A percentile compares a stretch with the other conserved stretches of the same genome.
These are phyloP conservation scores for Athripsodes cinereus DNA, from an alignment of 2,888 invertebrate species.

Conservation along the genomic window DNA sequence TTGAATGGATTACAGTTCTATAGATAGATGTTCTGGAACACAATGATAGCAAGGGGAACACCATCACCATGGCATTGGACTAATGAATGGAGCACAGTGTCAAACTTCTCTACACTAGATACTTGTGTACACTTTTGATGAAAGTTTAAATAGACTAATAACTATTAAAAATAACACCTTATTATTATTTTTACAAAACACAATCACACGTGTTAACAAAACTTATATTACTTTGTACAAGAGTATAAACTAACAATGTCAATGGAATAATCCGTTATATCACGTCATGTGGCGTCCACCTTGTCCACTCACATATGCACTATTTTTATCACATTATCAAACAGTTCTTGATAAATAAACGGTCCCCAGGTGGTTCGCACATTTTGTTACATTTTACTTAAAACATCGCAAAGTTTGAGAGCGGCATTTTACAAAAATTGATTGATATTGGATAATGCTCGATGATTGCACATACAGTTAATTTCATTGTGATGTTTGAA, in stretches of 20 bases:
- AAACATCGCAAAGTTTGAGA: background rate
- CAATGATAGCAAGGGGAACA: slow-evolving; percentile 6
- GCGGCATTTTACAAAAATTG: background rate
- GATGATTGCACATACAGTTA: background rate
- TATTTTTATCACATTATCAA: background rate
- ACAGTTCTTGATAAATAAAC: background rate
- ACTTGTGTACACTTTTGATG: background rate
- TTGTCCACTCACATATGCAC: background rate
- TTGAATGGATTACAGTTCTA: background rate
- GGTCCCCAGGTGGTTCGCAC: background rate
- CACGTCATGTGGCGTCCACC: slow-evolving; percentile 1
- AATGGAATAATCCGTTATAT: slow-evolving; percentile 6
- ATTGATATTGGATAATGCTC: background rate
- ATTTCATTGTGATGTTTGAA: background rate
- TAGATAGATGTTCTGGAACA: background rate
- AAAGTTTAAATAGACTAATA: background rate
- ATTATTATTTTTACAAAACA: background rate
- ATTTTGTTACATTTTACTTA: slow-evolving; percentile 4
- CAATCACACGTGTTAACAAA: background rate
- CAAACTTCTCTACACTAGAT: background rate
- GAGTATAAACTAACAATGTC: background rate
- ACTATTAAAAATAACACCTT: background rate
- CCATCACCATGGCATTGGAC: slow-evolving; percentile 13
- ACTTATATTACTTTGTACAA: background rate
- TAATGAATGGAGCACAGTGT: background rate